Percentiles rank a stretch among this genome's conserved stretches.
These are phyloP conservation scores for Rhynchopsitta pachyrhyncha DNA, from an alignment of 2,113 vertebrate species.

Conservation along the genomic window DNA sequence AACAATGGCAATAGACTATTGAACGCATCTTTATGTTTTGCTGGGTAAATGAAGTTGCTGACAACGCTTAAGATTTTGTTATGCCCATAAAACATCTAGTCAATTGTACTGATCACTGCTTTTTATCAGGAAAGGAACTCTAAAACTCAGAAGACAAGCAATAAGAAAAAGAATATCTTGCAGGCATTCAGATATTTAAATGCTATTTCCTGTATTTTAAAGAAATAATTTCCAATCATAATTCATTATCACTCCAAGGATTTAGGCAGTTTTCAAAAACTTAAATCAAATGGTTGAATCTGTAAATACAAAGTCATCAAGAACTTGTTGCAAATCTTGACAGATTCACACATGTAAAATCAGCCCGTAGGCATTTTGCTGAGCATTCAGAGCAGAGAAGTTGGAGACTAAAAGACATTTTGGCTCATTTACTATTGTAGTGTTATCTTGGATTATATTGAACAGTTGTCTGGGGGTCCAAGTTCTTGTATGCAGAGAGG, in stretches of 20 bases:
- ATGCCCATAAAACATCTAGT: not conserved
- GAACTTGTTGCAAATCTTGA: constrained; percentile 9
- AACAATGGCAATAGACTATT: not conserved
- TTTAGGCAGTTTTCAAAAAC: constrained; percentile 35
- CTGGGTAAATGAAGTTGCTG: not conserved
- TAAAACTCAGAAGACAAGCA: not conserved
- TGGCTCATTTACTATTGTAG: not conserved
- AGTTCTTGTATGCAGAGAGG: not conserved
- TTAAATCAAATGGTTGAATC: constrained; percentile 22
- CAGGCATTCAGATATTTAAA: not conserved
- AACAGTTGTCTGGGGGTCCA: not conserved
- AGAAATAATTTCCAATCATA: not conserved
- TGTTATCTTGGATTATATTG: not conserved
- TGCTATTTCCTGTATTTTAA: not conserved
- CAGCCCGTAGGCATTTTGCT: not conserved
- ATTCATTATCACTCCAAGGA: not conserved
- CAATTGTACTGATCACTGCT: not conserved
- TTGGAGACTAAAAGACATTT: not conserved
- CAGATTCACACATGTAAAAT: constrained; percentile 29
- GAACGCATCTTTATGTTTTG: not conserved
- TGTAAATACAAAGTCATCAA: not conserved
- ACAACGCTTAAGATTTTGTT: not conserved
- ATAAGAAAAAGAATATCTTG: not conserved
- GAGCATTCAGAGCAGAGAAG: not conserved
- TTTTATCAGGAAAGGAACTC: not conserved